Base-by-base conservation (phyloP, 2,113 vertebrate species). In the Apaloderma vittatum region DNA sequence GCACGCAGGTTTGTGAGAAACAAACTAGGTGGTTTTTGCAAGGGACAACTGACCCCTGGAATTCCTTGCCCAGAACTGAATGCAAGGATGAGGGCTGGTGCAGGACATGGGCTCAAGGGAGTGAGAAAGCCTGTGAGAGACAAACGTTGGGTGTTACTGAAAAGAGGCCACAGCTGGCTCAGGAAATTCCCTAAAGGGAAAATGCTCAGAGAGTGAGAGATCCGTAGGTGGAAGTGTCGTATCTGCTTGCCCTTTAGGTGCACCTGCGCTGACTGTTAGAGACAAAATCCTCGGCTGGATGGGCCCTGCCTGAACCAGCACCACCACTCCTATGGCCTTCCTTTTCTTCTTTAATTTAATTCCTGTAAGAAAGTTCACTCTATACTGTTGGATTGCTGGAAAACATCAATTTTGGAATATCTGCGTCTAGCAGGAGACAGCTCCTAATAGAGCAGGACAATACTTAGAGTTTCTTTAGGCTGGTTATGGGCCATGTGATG, bases 81-180 rank as follows among this genome's bases (percentile, higher is more conserved):
- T 1, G 0, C 36, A n/a, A 2, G 30, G 45, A 18, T 6, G 57
- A 43, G 85, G 0, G 0, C 6, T 18, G 58, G 36, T 8, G 45
- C 49, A 49, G 77, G 75, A 11, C 1, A 2, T 0, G 48, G 59
- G 45, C 54, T 58, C 2, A 1, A 67, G 29, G 73, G 37, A 46
- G 17, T 1, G 19, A 16, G 37, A 29, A 15, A 79, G 30, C 27
- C 71, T 40, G 40, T 48, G 63, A 57, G 32, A 24, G 29, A 27
- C 20, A 76, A 54, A 13, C 1, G 0, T 3, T 20, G 46, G 17
- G 1, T 70, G 24, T 12, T 23, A 16, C 9, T 51, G 57, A 78
- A 26, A 66, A n/a, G 26, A 57, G 45, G 14, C 17, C 58, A 43
- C 14, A 24, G 51, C 30, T 49, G 59, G 30, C 46, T 51, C 70